These are phyloP conservation scores for Leucophenga maculata DNA, from an alignment of 2,888 invertebrate species.

Conservation along the genomic window DNA sequence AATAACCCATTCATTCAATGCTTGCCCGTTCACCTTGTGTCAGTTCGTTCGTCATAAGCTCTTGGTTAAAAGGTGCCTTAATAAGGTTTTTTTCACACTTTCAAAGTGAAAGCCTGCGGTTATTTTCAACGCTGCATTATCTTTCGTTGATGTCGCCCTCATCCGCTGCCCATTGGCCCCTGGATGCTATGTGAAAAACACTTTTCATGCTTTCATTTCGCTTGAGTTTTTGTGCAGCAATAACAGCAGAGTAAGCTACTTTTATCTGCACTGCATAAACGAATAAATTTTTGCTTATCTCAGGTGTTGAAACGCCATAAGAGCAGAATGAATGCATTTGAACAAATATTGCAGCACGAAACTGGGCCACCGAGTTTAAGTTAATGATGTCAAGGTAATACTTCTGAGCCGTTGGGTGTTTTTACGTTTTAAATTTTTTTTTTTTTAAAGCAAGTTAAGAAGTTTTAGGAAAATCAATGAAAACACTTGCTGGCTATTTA, in stretches of 20 bases:
- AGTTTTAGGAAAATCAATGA: too few species aligned
- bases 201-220: constrained; percentile 16
- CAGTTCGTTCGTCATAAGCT: constrained; percentile 11
- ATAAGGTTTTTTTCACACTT: constrained; percentile 23
- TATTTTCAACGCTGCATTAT: constrained; percentile 20
- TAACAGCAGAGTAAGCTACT: not conserved
- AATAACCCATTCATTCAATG: too few species aligned
- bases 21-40: constrained; percentile 10
- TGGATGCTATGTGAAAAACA: constrained; percentile 1
- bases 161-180: not conserved
- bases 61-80: constrained; percentile 3
- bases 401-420: not conserved
- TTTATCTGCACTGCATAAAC: constrained; percentile 45
- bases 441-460: too few species aligned
- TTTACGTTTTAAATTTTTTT: not conserved
- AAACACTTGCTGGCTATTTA: too few species aligned
- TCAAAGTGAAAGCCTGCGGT: constrained; percentile 21
- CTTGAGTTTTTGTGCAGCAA: not conserved
- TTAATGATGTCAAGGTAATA: constrained; percentile 23
- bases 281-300: constrained; percentile 57
- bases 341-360: not conserved
- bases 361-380: constrained; percentile 20
- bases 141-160: not conserved
- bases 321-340: constrained; percentile 18
- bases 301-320: constrained; percentile 37